Evolutionary conservation across 2,888 invertebrate species (phyloP), one percentile per base, ranked within the genome.

Genomic region (Lasioglossum malachurum): DNA sequence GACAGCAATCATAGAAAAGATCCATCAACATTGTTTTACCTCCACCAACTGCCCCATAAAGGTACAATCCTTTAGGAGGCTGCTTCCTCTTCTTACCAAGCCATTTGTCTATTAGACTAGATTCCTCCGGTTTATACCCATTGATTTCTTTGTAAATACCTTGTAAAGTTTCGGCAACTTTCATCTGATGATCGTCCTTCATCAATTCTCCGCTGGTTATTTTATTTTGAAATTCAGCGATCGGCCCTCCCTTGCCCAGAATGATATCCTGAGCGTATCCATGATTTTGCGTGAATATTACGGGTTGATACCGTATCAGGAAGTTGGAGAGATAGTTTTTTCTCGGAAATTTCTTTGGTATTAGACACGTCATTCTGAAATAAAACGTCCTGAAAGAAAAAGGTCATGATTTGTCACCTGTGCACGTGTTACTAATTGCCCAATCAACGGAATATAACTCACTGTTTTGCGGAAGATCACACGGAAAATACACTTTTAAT

Each of bases 1-100:
- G 95, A 94, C 97, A 97, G 93, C 97, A 97, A 92, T 98, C 97
- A 96, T 98, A 98, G 96, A 99, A 99, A 93, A 99, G 96, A 96
- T 99, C 99, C 99, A 99, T 99, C 83, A 99, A 96, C 97, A 99
- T 99, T 10, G 99, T 99, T 96, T 99, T 99, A 72, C 99, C 99
- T 91, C 98, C 98, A 73, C 99, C 98, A 87, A 98, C 98, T 93
- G 98, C 97, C 81, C 99, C 99, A 95, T 98, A 97, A 84, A 99
- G 97, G 94, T 99, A 99, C 19, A 99, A 95, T 8, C 99, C 99
- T 95, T 97, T 97, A 0, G 98, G 98, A 64, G 96, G 96, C 87
- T 96, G 95, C 71, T 91, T 92, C 83, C 91, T 89, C 84, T 93
- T 94, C 86, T 92, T 92, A 76, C 96, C 93, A 75, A 95, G 92